Conservation (phyloP, 2,888 invertebrate genomes). For the Malthinus flaveolus region DNA sequence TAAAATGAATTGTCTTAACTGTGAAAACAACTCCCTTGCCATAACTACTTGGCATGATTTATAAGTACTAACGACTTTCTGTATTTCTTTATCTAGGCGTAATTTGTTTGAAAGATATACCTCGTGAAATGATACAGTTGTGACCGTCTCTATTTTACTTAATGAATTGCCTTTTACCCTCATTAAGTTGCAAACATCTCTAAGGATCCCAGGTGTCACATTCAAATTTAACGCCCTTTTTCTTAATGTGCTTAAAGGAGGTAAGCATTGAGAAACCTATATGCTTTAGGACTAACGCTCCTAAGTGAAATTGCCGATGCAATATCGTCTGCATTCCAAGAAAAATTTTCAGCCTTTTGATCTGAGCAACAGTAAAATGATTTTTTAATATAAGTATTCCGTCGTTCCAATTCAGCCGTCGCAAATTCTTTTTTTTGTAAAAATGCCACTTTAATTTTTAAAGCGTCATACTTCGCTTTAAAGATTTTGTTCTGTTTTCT, state of each 20-base stretch:
- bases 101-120: slow-evolving; percentile 33
- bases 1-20: too few species aligned
- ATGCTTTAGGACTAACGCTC: slow-evolving; percentile 25
- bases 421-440: too few species aligned
- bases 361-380: too few species aligned
- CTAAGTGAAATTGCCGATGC: slow-evolving; percentile 23
- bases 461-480: too few species aligned
- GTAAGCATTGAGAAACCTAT: slow-evolving; percentile 24
- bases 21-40: slow-evolving; percentile 29
- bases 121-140: slow-evolving; percentile 35
- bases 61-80: slow-evolving; percentile 32
- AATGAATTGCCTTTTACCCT: slow-evolving; percentile 21
- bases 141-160: slow-evolving; percentile 19
- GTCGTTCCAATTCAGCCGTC: too few species aligned
- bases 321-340: slow-evolving; percentile 26
- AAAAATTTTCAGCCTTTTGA: too few species aligned
- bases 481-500: too few species aligned
- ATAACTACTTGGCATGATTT: slow-evolving; percentile 33
- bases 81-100: slow-evolving; percentile 31
- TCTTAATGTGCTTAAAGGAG: slow-evolving; percentile 25
- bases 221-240: slow-evolving; percentile 28
- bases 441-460: too few species aligned
- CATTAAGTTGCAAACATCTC: slow-evolving; percentile 31
- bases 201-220: slow-evolving; percentile 29
- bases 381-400: too few species aligned